phyloP scores from a whole-genome alignment of 2,888 invertebrate genomes.

The Zonitis immaculata region DNA sequence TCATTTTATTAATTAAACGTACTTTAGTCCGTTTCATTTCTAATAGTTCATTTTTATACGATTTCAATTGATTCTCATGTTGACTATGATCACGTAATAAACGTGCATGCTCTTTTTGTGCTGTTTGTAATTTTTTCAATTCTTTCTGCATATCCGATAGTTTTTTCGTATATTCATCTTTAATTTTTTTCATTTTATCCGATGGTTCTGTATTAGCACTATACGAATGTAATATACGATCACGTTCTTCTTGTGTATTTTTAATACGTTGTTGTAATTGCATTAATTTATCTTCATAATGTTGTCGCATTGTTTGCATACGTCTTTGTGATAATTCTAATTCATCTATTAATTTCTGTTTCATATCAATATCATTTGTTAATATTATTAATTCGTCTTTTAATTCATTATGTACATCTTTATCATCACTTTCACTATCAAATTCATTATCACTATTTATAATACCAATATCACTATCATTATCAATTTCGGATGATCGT shows the following conservation, averaged over 20 bases:
- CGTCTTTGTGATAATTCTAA: constrained; percentile 84
- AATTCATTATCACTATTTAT: constrained; percentile 53
- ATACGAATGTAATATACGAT: constrained; percentile 69
- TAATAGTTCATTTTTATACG: constrained; percentile 66
- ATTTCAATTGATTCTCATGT: constrained; percentile 68
- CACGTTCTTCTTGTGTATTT: constrained; percentile 85
- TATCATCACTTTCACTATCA: constrained; percentile 57
- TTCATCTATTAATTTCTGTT: constrained; percentile 90
- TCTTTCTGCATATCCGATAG: constrained; percentile 80
- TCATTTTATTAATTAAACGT: constrained; percentile 86
- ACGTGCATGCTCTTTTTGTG: constrained; percentile 84
- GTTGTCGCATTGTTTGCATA: constrained; percentile 76
- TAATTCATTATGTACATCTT: constrained; percentile 55
- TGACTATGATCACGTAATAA: constrained; percentile 76
- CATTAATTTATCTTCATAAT: constrained; percentile 88
- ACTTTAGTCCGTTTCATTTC: constrained; percentile 85
- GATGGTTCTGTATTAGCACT: constrained; percentile 53
- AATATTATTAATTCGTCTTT: constrained; percentile 82
- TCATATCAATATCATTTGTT: constrained; percentile 91
- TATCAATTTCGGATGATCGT: constrained; percentile 52
- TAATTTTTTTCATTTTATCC: constrained; percentile 73
- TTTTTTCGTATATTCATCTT: constrained; percentile 86
- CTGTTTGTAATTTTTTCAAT: constrained; percentile 75
- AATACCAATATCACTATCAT: constrained; percentile 52
- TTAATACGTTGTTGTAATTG: constrained; percentile 79